Evolutionary conservation across 2,113 vertebrate genomes (phyloP).

Genomic region (Catharus bicknelli): DNA sequence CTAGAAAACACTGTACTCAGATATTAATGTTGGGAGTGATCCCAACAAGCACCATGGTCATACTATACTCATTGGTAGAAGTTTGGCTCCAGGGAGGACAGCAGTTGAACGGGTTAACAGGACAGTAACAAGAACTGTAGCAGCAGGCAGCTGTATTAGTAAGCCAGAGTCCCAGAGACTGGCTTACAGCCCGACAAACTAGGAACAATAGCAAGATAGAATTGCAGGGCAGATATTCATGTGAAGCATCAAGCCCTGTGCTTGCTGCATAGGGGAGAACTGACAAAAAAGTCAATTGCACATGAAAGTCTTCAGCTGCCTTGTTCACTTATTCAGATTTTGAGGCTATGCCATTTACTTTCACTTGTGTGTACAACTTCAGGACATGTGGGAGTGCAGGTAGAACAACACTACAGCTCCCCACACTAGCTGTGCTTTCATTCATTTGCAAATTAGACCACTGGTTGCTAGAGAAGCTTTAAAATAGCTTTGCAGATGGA

Average conservation of each 20-base stretch:
- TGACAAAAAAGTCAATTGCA: neutral
- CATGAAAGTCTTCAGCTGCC: neutral
- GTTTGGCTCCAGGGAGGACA: neutral
- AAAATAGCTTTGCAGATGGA: neutral
- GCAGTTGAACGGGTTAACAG: neutral
- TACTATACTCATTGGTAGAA: neutral
- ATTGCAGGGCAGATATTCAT: neutral
- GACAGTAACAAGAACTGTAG: neutral
- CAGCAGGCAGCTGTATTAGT: neutral
- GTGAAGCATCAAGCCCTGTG: neutral
- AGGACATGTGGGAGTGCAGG: neutral
- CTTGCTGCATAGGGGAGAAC: neutral
- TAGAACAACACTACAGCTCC: constrained; percentile 16
- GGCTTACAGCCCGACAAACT: neutral
- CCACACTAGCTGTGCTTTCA: neutral
- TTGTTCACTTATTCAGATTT: neutral
- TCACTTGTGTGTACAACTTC: neutral
- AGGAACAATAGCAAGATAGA: neutral
- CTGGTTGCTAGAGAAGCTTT: neutral
- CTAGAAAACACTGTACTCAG: neutral
- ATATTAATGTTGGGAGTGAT: neutral
- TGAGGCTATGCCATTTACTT: neutral
- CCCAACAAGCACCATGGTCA: neutral
- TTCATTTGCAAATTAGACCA: constrained; percentile 37
- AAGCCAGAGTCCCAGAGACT: neutral